These are phyloP conservation scores for Diabrotica balteata DNA, from an alignment of 2,888 invertebrate species.

Conservation along the genomic window DNA sequence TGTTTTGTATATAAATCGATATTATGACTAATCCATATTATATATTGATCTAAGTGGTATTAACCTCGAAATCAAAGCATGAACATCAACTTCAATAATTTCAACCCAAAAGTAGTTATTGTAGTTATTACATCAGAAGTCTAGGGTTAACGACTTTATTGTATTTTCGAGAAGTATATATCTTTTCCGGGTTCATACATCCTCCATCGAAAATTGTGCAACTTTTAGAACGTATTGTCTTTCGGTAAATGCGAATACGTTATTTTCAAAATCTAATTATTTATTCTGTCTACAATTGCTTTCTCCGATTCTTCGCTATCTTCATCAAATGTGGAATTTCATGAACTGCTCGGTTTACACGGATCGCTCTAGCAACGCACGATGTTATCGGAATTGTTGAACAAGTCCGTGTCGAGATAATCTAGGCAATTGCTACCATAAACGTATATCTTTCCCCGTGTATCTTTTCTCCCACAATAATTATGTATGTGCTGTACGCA, in stretches of 20 bases:
- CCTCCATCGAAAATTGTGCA: too few species aligned
- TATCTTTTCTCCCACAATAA: constrained; percentile 33
- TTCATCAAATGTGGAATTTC: constrained; percentile 25
- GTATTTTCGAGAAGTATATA: too few species aligned
- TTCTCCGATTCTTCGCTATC: constrained; percentile 23
- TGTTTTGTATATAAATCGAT: too few species aligned
- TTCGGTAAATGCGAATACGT: not conserved
- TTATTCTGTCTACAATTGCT: constrained; percentile 13
- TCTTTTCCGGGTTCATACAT: too few species aligned
- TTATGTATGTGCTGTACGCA: constrained; percentile 25
- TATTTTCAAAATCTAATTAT: constrained; percentile 6
- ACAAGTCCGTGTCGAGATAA: constrained; percentile 38
- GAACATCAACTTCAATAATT: too few species aligned
- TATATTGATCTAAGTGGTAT: too few species aligned
- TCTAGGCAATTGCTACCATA: constrained; percentile 38
- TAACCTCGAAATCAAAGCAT: too few species aligned
- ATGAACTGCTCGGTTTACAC: constrained; percentile 28
- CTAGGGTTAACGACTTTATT: too few species aligned
- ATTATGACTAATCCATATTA: too few species aligned
- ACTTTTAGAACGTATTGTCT: not conserved
- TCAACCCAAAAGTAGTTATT: too few species aligned
- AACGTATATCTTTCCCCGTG: constrained; percentile 39
- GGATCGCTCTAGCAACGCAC: constrained; percentile 28
- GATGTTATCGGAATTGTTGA: constrained; percentile 37
- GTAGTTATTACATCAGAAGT: too few species aligned